phyloP scores from a whole-genome alignment of 1,140 invertebrate species.

The Drosophila persimilis region DNA sequence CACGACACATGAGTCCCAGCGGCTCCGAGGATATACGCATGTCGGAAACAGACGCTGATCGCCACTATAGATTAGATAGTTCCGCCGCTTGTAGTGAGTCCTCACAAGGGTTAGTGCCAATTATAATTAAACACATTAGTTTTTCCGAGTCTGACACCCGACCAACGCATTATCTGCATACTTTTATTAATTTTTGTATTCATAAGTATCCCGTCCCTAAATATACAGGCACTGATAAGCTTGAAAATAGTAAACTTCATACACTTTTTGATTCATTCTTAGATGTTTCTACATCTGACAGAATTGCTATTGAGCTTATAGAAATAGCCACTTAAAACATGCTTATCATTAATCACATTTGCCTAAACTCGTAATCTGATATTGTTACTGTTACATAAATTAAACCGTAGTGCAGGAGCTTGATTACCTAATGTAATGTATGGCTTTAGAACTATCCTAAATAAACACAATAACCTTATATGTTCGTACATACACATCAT shows the following conservation, averaged over 20 bases:
- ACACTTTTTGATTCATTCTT: conserved; percentile 1
- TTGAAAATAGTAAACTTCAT: background rate
- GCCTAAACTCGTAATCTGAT: conserved; percentile 16
- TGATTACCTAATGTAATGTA: conserved; percentile 31
- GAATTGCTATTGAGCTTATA: conserved; percentile 16
- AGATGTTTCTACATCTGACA: conserved; percentile 19
- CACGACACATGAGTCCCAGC: conserved; percentile 93
- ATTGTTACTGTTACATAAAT: conserved; percentile 26
- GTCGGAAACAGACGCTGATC: conserved; percentile 95
- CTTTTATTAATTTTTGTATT: background rate
- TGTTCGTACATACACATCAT: conserved; percentile 12
- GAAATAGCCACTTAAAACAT: conserved; percentile 24
- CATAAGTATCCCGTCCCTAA: background rate
- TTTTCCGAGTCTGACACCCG: conserved; percentile 2
- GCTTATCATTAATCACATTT: conserved; percentile 32
- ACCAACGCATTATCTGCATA: conserved; percentile 1
- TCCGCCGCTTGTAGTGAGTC: conserved; percentile 90
- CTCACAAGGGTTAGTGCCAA: conserved; percentile 87
- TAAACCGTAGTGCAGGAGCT: conserved; percentile 31
- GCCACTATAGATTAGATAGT: conserved; percentile 93
- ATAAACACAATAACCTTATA: conserved; percentile 22
- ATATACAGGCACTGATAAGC: background rate
- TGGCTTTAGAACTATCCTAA: conserved; percentile 50
- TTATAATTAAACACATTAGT: conserved; percentile 22
- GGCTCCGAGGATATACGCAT: conserved; percentile 95